These are phyloP conservation scores for Thereva unica DNA, from an alignment of 2,888 invertebrate genomes.

Conservation along the genomic window DNA sequence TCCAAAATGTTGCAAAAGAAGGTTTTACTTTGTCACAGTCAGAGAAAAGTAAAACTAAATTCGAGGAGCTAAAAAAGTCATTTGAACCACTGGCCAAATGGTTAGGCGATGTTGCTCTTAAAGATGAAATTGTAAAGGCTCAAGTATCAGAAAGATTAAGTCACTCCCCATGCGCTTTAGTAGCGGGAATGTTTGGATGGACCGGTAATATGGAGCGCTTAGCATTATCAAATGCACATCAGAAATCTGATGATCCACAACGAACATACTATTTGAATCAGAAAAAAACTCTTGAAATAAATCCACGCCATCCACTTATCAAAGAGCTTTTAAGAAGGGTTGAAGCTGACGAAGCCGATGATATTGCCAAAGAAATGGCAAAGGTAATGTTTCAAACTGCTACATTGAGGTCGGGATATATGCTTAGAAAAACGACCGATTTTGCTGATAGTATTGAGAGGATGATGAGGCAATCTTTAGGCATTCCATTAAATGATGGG, in stretches of 20 bases:
- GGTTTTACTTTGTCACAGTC: conserved; percentile 84
- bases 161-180: conserved; percentile 93
- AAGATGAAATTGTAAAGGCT: conserved; percentile 79
- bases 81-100: conserved; percentile 91
- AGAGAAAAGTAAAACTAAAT: conserved; percentile 70
- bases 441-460: conserved; percentile 90
- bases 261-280: conserved; percentile 85
- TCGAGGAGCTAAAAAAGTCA: conserved; percentile 74
- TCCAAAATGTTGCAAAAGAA: conserved; percentile 99
- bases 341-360: conserved; percentile 75
- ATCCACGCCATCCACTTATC: conserved; percentile 95
- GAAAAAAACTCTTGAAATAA: conserved; percentile 96
- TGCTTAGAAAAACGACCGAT: conserved; percentile 81
- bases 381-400: conserved; percentile 90
- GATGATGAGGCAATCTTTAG: conserved; percentile 82
- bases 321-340: conserved; percentile 86
- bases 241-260: conserved; percentile 91
- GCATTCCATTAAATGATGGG: conserved; percentile 75
- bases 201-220: conserved; percentile 99
- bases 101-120: conserved; percentile 81
- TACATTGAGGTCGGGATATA: conserved; percentile 91
- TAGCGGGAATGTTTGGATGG: conserved; percentile 97
- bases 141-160: conserved; percentile 84
- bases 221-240: conserved; percentile 93
- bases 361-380: conserved; percentile 80